phyloP scores from a whole-genome alignment of 2,113 vertebrate genomes.

The Orcinus orca region DNA sequence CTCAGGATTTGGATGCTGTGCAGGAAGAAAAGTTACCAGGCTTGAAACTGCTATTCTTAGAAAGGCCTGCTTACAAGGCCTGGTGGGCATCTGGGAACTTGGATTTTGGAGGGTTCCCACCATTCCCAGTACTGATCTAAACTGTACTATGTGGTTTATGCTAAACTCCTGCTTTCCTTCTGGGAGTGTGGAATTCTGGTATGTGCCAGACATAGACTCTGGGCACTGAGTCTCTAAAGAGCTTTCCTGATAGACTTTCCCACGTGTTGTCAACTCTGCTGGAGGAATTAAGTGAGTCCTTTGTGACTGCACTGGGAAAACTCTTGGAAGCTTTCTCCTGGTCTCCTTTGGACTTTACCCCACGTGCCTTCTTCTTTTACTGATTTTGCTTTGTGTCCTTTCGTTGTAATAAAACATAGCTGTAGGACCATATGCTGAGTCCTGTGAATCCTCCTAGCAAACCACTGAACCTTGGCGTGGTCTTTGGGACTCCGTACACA shows the following conservation, averaged over 20 bases:
- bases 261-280: not conserved
- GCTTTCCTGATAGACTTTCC: not conserved
- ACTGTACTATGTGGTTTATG: not conserved
- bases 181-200: not conserved
- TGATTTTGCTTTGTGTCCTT: not conserved
- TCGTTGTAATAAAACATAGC: not conserved
- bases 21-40: not conserved
- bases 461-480: not conserved
- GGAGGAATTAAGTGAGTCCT: not conserved
- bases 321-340: not conserved
- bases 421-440: not conserved
- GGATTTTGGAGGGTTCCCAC: not conserved
- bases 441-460: not conserved
- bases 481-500: not conserved
- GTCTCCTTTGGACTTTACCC: not conserved
- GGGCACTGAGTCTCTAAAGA: not conserved
- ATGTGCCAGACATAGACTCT: not conserved
- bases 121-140: not conserved
- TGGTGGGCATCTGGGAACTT: not conserved
- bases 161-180: not conserved
- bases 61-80: not conserved
- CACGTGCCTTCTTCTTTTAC: not conserved
- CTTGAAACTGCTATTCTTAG: not conserved
- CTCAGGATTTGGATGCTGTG: not conserved
- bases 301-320: not conserved